Conservation (phyloP, 2,113 vertebrate species). For the Hydropotes inermis region DNA sequence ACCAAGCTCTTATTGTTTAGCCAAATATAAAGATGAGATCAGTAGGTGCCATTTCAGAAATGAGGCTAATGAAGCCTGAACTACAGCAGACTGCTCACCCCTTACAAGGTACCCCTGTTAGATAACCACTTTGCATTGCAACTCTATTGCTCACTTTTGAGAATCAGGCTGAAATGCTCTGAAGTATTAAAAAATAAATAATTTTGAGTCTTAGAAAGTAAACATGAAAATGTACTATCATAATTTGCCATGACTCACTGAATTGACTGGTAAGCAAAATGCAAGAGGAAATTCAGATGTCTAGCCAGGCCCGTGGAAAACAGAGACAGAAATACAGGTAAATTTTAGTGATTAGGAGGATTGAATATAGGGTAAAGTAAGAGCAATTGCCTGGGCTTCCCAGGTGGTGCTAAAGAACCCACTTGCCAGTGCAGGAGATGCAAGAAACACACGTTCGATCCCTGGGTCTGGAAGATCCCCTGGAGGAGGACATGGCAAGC, state of each 20-base stretch:
- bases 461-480: neutral
- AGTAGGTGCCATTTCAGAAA: neutral
- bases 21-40: neutral
- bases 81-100: fast-evolving
- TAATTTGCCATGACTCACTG: neutral
- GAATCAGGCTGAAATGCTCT: neutral
- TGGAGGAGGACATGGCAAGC: neutral
- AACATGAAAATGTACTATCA: neutral
- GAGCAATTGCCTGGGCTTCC: neutral
- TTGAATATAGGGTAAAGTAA: neutral
- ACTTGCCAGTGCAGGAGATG: neutral
- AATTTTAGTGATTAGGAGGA: neutral
- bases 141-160: neutral
- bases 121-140: neutral
- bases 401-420: neutral
- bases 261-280: neutral
- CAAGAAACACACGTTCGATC: neutral
- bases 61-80: neutral
- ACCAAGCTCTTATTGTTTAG: neutral
- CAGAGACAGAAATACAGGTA: neutral
- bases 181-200: neutral
- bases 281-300: neutral
- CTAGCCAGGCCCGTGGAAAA: neutral
- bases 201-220: neutral
- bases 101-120: neutral